Evolutionary conservation across 2,888 invertebrate genomes (phyloP), one percentile per base, ranked within the genome.

Genomic region (Helicoverpa assulta): DNA sequence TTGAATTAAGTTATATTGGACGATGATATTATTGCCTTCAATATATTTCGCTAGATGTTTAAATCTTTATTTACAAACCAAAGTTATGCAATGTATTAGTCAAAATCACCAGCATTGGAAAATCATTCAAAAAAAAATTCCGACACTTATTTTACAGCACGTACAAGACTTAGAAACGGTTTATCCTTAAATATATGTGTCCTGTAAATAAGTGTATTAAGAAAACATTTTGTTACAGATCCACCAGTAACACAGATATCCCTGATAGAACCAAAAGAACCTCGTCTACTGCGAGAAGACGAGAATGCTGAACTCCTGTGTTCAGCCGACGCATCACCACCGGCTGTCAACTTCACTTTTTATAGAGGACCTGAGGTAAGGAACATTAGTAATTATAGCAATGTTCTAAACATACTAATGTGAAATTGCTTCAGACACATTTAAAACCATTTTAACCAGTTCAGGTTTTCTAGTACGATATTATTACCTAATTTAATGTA

Each of bases 301-400:
- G 97, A 97, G 82, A 97, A 98, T 84, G 97, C 98, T 61, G 97
- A 97, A 84, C 96, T 98, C 64, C 96, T 97, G 64, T 98, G 98
- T 89, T 97, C 98, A 78, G 97, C 98, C 33, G 97, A 97, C 79
- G 97, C 98, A 54, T 97, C 97, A 75, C 98, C 98, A 14, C 96
- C 97, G 54, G 97, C 98, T 14, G 96, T 96, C 79, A 97, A 96
- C 85, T 97, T 97, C 90, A 96, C 97, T 61, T 98, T 98, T 97
- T 98, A 97, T 89, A 98, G 97, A 90, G 93, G 93, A 40, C 84
- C 89, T 56, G 97, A 98, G 95, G 98, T 98, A 96, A 97, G 97
- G n/a, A n/a, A n/a, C n/a, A n/a, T n/a, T 3, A 26, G 26, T 26
- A 26, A 26, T n/a, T n/a, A n/a, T n/a, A n/a, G n/a, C n/a, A n/a